These are phyloP conservation scores for Lycodopsis pacificus DNA, from an alignment of 2,797 vertebrate genomes.

Conservation along the genomic window DNA sequence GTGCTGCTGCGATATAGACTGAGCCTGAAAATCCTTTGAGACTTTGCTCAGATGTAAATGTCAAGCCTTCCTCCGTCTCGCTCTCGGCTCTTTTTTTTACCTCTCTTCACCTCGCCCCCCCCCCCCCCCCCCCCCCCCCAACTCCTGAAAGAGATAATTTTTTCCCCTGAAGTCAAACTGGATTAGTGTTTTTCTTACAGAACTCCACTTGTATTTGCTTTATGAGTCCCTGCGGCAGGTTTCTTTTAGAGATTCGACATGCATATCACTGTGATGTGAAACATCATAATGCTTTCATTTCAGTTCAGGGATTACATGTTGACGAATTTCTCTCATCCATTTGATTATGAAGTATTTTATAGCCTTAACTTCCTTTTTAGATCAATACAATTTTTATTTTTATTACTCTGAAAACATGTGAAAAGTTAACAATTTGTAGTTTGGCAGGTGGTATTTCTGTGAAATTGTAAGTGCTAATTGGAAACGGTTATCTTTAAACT, in stretches of 20 bases:
- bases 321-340: slow-evolving; percentile 36
- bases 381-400: neutral
- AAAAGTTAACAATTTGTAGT: slow-evolving; percentile 33
- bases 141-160: slow-evolving; percentile 50
- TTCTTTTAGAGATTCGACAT: slow-evolving; percentile 14
- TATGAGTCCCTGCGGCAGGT: slow-evolving; percentile 26
- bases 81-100: slow-evolving; percentile 11
- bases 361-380: neutral
- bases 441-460: neutral
- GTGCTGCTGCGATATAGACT: slow-evolving; percentile 44
- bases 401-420: slow-evolving; percentile 30
- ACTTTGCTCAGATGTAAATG: slow-evolving; percentile 63
- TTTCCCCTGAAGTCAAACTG: slow-evolving; percentile 23
- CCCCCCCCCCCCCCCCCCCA: neutral
- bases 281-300: slow-evolving; percentile 50
- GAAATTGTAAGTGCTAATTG: slow-evolving; percentile 14
- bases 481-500: slow-evolving; percentile 10
- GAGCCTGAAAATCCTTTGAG: slow-evolving; percentile 50
- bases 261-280: slow-evolving; percentile 35
- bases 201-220: slow-evolving; percentile 36
- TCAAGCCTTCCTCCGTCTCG: slow-evolving; percentile 53
- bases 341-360: slow-evolving; percentile 34
- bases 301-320: slow-evolving; percentile 53
- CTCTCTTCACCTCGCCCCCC: slow-evolving; percentile 22
- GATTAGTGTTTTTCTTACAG: slow-evolving; percentile 36